Base-by-base conservation (phyloP, 1,140 invertebrate genomes). In the Trypoxylus dichotomus region DNA sequence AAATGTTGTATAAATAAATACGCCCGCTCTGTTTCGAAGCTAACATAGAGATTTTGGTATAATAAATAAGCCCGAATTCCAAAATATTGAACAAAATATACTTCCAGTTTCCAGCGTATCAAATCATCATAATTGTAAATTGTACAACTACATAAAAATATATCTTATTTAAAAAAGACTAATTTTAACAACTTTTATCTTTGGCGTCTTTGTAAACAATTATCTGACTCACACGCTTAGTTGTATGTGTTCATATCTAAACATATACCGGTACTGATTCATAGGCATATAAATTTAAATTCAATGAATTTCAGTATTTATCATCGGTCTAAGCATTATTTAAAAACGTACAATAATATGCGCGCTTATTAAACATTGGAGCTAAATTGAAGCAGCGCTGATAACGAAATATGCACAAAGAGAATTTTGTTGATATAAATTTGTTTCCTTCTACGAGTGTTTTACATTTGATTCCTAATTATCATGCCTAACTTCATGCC, bases 41-140 rank as follows among this genome's bases (percentile, higher is more conserved):
- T 24, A 68, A 24, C 13, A 10, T 68, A 24, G 21, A 68, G 27
- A 29, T 15, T 27, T 24, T 24, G 60, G 24, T 7, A n/a, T 29
- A 68, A 27, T 15, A 27, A 68, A 21, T 68, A 68, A n/a, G 21
- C 21, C 7, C 47, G 47, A 58, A 58, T 58, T 58, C 13, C 19
- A 68, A 68, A 27, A 68, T 15, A 54, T 54, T 54, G 19, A 54
- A 37, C 32, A 37, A 54, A 19, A 54, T 54, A 54, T n/a, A 29
- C 60, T 27, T 68, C 60, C 19, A 21, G 24, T 68, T 68, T 68
- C 60, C 60, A 68, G 8, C 60, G 24, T 68, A 27, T 27, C 60
- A 68, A 68, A 29, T 68, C 60, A 68, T 68, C 60, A 68, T 68
- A 68, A 68, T 68, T 68, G 60, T 68, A 68, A 68, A 68, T 68